Evolutionary conservation across 2,888 invertebrate genomes (phyloP), one percentile per base, ranked within the genome.

Genomic region (Ryuthela nishihirai): DNA sequence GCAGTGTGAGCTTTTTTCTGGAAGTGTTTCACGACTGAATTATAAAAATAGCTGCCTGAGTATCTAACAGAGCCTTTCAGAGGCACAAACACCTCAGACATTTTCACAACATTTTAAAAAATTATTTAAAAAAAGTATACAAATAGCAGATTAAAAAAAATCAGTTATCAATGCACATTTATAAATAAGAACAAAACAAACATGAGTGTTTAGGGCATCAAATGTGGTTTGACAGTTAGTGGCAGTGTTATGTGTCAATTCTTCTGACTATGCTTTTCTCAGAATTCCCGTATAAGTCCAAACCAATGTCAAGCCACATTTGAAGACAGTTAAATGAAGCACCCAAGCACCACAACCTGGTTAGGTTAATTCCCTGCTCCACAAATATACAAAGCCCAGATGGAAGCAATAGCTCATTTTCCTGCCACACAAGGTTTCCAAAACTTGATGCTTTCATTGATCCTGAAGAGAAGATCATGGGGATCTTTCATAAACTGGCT

Each of bases 31-130:
- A 29, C 9, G 29, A 29, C 29, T 29, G 29, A 9, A n/a, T 17
- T 23, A 54, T 43, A 58, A 50, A 52, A 58, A 52, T 52, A 58
- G 58, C 58, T 58, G 58, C 58, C 58, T 58, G 56, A 56, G 50
- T 21, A 34, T 21, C 15, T n/a, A 45, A 56, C 45, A 34, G 45
- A 38, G 24, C 23, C 21, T 44, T 9, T n/a, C n/a, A n/a, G n/a
- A n/a, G n/a, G n/a, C n/a, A n/a, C n/a, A n/a, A n/a, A 49, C 40
- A 40, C 48, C 23, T 39, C 15, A 39, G 32, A 49, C 42, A 52
- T 23, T 36, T 36, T 38, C 17, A 49, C 43, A 44, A n/a, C n/a
- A n/a, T 17, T 38, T n/a, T 58, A 52, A 58, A 38, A 52, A 42
- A 49, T 42, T 45, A 41, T 36, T 18, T 18, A n/a, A n/a, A n/a